These are phyloP conservation scores for Cheilosia vulpina DNA, from an alignment of 2,888 invertebrate genomes.

Conservation along the genomic window DNA sequence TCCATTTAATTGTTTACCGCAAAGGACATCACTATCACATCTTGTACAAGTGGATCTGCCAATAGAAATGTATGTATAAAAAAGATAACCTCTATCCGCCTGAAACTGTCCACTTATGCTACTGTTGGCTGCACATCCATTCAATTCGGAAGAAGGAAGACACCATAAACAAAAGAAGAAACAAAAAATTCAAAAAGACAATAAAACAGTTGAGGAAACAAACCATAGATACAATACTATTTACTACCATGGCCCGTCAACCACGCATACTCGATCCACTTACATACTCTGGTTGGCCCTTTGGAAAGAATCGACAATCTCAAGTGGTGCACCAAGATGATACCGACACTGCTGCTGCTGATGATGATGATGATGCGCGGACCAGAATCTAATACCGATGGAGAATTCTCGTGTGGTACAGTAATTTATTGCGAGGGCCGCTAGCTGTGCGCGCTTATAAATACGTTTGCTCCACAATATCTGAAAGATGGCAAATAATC, in stretches of 20 bases:
- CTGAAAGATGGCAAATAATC: conserved; percentile 50
- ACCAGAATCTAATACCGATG: conserved; percentile 49
- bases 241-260: not conserved
- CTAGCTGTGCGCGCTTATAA: conserved; percentile 5
- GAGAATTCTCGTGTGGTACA: conserved; percentile 49
- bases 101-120: not conserved
- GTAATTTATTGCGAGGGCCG: conserved; percentile 44
- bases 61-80: not conserved
- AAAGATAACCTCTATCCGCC: conserved; percentile 11
- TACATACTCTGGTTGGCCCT: conserved; percentile 26
- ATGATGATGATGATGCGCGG: conserved; percentile 27
- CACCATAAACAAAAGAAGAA: conserved; percentile 41
- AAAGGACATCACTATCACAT: no score
- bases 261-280: not conserved
- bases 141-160: conserved; percentile 51
- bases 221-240: conserved; percentile 24
- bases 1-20: no score
- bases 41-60: no score
- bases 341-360: not conserved
- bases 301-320: conserved; percentile 34
- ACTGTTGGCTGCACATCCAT: conserved; percentile 26
- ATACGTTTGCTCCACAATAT: conserved; percentile 45
- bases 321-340: conserved; percentile 38
- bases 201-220: conserved; percentile 12
- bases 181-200: not conserved